Percentiles rank a stretch among this genome's conserved stretches.
Conservation (phyloP, 1,140 invertebrate species). For the Vollenhovia emeryi region DNA sequence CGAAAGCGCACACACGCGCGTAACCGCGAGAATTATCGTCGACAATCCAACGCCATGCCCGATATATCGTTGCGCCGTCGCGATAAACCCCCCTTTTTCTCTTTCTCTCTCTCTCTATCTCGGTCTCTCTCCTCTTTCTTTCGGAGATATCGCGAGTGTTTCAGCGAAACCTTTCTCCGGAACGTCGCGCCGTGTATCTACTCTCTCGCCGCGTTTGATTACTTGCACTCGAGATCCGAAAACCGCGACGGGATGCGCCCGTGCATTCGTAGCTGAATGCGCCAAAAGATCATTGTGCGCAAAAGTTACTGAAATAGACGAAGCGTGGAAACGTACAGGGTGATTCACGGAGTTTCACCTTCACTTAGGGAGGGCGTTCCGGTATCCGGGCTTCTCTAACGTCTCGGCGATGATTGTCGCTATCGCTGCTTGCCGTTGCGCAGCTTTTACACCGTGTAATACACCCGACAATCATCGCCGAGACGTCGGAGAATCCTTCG, state of each 20-base stretch:
- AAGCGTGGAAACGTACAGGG: background rate
- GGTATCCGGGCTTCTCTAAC: too few relatives aligned
- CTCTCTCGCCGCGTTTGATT: background rate
- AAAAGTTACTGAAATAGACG: background rate
- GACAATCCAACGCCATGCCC: slow-evolving; percentile 21
- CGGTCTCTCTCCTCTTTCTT: background rate
- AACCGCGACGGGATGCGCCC: background rate
- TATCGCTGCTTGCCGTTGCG: too few relatives aligned
- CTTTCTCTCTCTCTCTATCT: background rate
- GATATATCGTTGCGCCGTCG: slow-evolving; percentile 4
- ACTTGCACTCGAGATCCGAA: background rate
- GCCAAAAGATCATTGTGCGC: background rate
- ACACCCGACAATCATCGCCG: too few relatives aligned
- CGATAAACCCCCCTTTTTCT: slow-evolving; percentile 11
- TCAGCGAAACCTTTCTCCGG: slow-evolving; percentile 9
- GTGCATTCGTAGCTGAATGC: background rate
- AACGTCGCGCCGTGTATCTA: too few relatives aligned
- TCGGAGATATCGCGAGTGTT: background rate
- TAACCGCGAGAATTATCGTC: slow-evolving; percentile 31
- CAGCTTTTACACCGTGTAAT: too few relatives aligned
- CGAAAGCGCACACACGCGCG: background rate
- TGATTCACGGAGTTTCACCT: too few relatives aligned
- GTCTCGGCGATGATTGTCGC: too few relatives aligned
- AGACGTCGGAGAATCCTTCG: too few relatives aligned
- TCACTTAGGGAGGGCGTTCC: too few relatives aligned